Evolutionary conservation across 2,113 vertebrate genomes (phyloP), one percentile per base, ranked within the genome.

Genomic region (Hystrix cristata): DNA sequence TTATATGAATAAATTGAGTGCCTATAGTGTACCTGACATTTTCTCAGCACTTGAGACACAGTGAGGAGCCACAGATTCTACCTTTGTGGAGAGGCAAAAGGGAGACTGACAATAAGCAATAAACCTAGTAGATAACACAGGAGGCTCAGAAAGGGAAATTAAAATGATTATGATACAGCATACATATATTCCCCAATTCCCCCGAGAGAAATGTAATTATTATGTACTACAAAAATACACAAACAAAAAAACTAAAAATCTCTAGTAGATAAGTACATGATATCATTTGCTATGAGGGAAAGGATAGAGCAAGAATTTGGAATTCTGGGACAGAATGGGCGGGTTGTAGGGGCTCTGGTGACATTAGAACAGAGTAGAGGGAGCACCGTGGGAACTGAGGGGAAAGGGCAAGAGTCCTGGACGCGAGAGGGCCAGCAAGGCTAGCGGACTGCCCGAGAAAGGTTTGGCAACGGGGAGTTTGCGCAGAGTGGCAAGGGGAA

Each of bases 401-500:
- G 57, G 38, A n/a, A 25, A n/a, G 25, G 90, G 4, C 25, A 0
- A 10, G 43, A 8, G 43, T 3, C 16, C 1, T 51, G 72, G 16
- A 46, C 0, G 8, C 34, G 18, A 8, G 19, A 5, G 2, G 12
- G 12, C 12, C 5, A 8, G 3, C 48, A 67, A 71, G 43, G 19
- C 53, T 3, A n/a, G 0, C 7, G 23, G 11, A 25, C 27, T n/a
- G 72, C 9, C 7, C 15, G 57, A 62, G 60, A 27, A 11, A 2
- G 1, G 25, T 23, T 34, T 3, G 55, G n/a, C 14, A 82, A 53
- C 0, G 9, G 74, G 55, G 21, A 59, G n/a, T 16, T 10, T 59
- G 80, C 1, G 51, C 13, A 25, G 11, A 14, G 38, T 18, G 11
- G 1, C 0, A 0, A 31, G 18, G 12, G 7, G 46, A 91, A 21